Evolutionary conservation across 2,888 invertebrate species (phyloP).

Genomic region (Dinocampus coccinellae): DNA sequence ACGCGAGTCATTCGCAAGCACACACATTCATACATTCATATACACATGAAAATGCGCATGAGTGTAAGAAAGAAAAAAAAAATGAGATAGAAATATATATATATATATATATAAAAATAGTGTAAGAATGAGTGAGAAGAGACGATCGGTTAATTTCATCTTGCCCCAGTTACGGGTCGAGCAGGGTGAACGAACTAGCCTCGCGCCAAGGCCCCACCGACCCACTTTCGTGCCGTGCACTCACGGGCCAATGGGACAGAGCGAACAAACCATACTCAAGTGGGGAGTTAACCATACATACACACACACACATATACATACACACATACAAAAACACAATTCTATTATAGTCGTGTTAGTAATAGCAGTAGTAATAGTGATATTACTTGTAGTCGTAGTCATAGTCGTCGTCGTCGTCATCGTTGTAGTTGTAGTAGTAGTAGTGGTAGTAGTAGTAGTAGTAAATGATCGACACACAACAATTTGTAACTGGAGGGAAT

Average conservation of each 20-base stretch:
- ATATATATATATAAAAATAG: slow-evolving; percentile 6
- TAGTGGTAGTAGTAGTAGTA: background rate
- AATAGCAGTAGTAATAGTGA: too few relatives aligned
- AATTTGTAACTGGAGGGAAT: background rate
- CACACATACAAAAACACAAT: too few relatives aligned
- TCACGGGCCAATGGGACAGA: slow-evolving; percentile 37
- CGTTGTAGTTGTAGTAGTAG: background rate
- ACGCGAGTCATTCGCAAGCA: slow-evolving; percentile 51
- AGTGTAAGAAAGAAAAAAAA: too few relatives aligned
- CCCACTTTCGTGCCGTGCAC: slow-evolving; percentile 63
- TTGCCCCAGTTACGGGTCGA: slow-evolving; percentile 75
- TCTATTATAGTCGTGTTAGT: too few relatives aligned
- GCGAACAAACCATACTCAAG: background rate
- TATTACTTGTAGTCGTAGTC: too few relatives aligned
- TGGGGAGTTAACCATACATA: background rate
- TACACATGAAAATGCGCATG: too few relatives aligned
- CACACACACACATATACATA: slow-evolving; percentile 21
- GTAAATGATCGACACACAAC: background rate
- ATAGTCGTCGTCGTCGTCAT: too few relatives aligned
- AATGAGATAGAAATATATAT: background rate
- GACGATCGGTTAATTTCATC: slow-evolving; percentile 74
- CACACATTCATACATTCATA: background rate
- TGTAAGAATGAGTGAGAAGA: slow-evolving; percentile 40
- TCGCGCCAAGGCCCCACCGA: slow-evolving; percentile 69
- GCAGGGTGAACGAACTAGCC: slow-evolving; percentile 76